phyloP scores from a whole-genome alignment of 2,888 invertebrate species.

The Oscheius myriophilus region DNA sequence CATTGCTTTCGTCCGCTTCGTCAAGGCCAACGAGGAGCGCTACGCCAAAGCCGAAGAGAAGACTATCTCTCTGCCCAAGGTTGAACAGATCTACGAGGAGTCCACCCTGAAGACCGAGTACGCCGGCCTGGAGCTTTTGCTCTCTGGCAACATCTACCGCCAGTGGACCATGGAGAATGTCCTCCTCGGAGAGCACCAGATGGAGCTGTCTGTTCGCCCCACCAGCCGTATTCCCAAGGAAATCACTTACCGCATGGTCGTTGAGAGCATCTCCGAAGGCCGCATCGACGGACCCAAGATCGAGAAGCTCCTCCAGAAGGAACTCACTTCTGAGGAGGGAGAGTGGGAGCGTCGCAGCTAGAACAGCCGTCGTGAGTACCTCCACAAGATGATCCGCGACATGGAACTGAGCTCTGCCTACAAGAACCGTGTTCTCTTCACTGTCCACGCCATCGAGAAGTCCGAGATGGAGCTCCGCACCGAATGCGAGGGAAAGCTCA shows the following conservation, averaged over 20 bases:
- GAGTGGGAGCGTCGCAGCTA: slow-evolving; percentile 23
- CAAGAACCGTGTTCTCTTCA: slow-evolving; percentile 33
- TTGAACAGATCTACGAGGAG: slow-evolving; percentile 38
- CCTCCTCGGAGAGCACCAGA: slow-evolving; percentile 30
- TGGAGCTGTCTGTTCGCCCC: slow-evolving; percentile 19
- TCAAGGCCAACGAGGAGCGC: slow-evolving; percentile 21
- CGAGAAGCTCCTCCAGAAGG: slow-evolving; percentile 10
- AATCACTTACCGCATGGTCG: slow-evolving; percentile 24
- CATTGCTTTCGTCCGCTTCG: slow-evolving; percentile 44
- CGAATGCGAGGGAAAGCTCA: slow-evolving; percentile 33
- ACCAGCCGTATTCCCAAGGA: slow-evolving; percentile 12
- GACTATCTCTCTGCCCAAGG: slow-evolving; percentile 49
- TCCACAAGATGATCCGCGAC: slow-evolving; percentile 36
- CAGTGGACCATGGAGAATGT: slow-evolving; percentile 47
- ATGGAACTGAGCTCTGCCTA: slow-evolving; percentile 34
- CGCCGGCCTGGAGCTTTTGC: slow-evolving; percentile 45
- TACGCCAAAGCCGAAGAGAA: slow-evolving; percentile 55
- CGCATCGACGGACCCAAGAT: slow-evolving; percentile 27
- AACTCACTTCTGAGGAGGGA: slow-evolving; percentile 10
- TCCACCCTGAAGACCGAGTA: slow-evolving; percentile 35
- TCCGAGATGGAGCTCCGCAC: slow-evolving; percentile 37
- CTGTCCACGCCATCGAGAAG: slow-evolving; percentile 34
- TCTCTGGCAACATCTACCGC: slow-evolving; percentile 47
- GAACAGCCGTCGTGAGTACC: slow-evolving; percentile 20
- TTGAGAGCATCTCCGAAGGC: slow-evolving; percentile 2